Conservation (phyloP, 1,140 invertebrate genomes). For the Polypedilum vanderplanki region DNA sequence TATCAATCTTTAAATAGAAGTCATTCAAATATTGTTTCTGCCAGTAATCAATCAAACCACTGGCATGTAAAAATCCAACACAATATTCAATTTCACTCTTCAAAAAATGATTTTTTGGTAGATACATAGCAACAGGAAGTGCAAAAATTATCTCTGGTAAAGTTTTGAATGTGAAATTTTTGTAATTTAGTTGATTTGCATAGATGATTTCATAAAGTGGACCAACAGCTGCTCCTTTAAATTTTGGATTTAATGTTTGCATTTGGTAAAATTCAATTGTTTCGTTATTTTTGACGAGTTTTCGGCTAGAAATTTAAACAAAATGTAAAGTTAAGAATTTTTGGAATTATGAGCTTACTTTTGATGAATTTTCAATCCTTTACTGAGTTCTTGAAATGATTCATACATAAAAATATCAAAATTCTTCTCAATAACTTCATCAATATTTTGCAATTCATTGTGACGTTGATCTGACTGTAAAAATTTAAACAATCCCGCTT, state of each 20-base stretch:
- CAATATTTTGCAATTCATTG: neutral
- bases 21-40: neutral
- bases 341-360: neutral
- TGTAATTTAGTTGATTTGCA: neutral
- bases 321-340: neutral
- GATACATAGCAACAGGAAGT: neutral
- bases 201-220: neutral
- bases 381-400: neutral
- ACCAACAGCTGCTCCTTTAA: neutral
- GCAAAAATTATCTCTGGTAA: neutral
- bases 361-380: neutral
- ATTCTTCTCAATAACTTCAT: neutral
- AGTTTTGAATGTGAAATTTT: neutral
- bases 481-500: neutral
- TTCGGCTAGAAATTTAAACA: neutral
- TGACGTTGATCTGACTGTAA: neutral
- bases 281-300: neutral
- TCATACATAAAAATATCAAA: neutral
- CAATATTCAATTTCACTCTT: neutral
- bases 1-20: neutral
- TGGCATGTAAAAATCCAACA: neutral
- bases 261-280: neutral
- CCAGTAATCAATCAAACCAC: neutral
- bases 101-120: neutral
- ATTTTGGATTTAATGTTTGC: neutral